phyloP scores from a whole-genome alignment of 2,797 vertebrate species.

The Lithobates pipiens region DNA sequence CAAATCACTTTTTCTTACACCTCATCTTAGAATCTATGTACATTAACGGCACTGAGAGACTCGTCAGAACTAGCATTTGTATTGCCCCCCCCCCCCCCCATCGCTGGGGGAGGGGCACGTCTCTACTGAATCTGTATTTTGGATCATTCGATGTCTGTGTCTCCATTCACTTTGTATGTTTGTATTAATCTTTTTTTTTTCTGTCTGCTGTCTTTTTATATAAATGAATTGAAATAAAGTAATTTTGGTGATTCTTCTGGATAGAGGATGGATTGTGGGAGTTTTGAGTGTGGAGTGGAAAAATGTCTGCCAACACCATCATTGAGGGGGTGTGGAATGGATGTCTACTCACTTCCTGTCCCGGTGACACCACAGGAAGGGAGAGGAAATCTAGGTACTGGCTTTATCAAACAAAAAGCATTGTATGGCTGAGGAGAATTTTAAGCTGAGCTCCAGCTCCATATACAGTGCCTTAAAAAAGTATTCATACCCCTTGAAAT shows the following conservation, averaged over 20 bases:
- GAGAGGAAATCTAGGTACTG: too few species aligned
- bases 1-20: not conserved
- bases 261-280: not conserved
- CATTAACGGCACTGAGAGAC: not conserved
- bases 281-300: too few species aligned
- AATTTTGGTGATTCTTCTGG: conserved; percentile 15
- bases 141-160: not conserved
- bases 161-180: conserved; percentile 37
- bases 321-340: too few species aligned
- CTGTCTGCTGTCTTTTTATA: conserved; percentile 48
- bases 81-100: not conserved
- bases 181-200: conserved; percentile 41
- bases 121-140: not conserved
- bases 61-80: not conserved
- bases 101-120: too few species aligned
- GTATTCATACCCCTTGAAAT: too few species aligned
- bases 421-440: too few species aligned
- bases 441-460: too few species aligned
- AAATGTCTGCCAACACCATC: too few species aligned
- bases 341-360: too few species aligned
- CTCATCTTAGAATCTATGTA: not conserved
- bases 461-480: too few species aligned
- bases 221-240: conserved; percentile 53
- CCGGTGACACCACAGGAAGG: too few species aligned
- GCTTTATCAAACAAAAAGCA: too few species aligned